Conservation (phyloP, 2,113 vertebrate species). For the Pseudorectes ferrugineus region DNA sequence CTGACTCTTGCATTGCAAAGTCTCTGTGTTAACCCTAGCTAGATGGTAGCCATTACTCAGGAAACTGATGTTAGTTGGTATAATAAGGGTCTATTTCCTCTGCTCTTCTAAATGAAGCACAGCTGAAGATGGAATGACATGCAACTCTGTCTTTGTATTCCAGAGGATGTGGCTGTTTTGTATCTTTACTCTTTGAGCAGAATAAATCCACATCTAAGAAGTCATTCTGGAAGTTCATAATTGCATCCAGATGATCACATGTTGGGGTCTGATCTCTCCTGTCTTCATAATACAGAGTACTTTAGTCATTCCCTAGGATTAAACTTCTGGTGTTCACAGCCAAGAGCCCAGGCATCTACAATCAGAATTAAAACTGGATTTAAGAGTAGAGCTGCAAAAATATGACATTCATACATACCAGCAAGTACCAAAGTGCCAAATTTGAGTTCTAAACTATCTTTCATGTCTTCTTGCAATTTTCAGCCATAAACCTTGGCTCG, state of each 20-base stretch:
- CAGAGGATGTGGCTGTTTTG: conserved; percentile 28
- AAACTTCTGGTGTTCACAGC: neutral
- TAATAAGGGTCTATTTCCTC: neutral
- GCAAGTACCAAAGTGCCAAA: neutral
- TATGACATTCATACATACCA: neutral
- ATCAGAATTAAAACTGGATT: neutral
- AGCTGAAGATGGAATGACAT: neutral
- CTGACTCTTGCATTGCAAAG: neutral
- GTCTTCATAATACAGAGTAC: neutral
- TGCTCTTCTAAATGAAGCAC: neutral
- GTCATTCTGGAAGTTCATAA: neutral
- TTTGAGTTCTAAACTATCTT: neutral
- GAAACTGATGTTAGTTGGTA: neutral
- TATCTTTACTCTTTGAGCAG: neutral
- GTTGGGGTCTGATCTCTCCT: neutral
- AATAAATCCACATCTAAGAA: conserved; percentile 50
- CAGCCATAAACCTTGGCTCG: neutral
- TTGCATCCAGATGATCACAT: conserved; percentile 3
- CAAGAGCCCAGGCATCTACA: neutral
- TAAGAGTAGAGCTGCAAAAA: neutral
- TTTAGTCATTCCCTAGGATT: neutral
- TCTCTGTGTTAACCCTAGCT: neutral
- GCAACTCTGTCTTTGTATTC: neutral
- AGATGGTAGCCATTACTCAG: neutral
- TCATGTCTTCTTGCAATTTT: neutral